Conservation (phyloP, 2,888 invertebrate species). For the Matsumyia berberina region DNA sequence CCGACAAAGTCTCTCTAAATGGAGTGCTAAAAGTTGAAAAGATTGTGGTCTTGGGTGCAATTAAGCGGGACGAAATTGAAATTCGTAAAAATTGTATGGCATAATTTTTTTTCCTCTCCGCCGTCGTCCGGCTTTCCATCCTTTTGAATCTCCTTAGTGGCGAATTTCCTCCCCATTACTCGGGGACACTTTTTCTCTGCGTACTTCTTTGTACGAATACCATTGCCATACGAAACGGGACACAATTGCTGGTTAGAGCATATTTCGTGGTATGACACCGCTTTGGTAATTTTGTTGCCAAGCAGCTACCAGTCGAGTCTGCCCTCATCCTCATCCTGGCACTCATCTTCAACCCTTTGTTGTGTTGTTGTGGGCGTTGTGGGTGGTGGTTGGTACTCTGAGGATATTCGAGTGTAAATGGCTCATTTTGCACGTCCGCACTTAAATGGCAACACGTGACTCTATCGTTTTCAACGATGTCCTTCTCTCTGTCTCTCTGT, state of each 20-base stretch:
- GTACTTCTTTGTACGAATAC: conserved; percentile 40
- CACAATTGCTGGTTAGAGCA: conserved; percentile 73
- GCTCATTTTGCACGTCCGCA: conserved; percentile 82
- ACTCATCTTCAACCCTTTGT: conserved; percentile 62
- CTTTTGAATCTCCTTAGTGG: conserved; percentile 64
- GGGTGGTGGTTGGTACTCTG: conserved; percentile 32
- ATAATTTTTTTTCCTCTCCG: conserved; percentile 38
- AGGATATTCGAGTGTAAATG: conserved; percentile 77
- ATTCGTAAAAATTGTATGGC: conserved; percentile 76
- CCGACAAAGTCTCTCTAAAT: conserved; percentile 59
- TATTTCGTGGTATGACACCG: conserved; percentile 74
- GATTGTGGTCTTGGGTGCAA: conserved; percentile 76
- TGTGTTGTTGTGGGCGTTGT: conserved; percentile 27
- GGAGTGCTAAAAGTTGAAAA: conserved; percentile 76
- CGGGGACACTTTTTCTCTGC: conserved; percentile 50
- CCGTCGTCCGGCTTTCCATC: conserved; percentile 43
- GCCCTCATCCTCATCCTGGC: background rate
- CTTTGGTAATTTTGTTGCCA: conserved; percentile 69
- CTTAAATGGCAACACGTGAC: conserved; percentile 83
- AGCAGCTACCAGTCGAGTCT: conserved; percentile 33
- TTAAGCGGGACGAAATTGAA: conserved; percentile 75
- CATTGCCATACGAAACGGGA: conserved; percentile 48
- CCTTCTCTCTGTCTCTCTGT: conserved; percentile 66
- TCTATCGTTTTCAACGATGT: conserved; percentile 77
- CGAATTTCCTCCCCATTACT: conserved; percentile 58